Base-by-base conservation (phyloP, 2,888 invertebrate species). In the Drosophila eohydei region DNA sequence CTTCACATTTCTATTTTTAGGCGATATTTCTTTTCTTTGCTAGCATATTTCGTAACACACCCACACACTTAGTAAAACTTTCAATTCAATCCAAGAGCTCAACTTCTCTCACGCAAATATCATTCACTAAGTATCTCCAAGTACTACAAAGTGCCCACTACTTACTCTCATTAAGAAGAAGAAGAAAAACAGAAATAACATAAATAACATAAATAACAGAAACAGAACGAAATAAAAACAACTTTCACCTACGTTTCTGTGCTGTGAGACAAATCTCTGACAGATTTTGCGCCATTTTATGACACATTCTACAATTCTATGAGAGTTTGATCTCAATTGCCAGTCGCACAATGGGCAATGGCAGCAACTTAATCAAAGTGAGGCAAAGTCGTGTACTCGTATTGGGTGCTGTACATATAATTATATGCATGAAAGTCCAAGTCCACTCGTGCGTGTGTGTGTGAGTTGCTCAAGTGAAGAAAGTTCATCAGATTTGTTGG, bases 401-500 rank as follows among this genome's bases (percentile, higher is more conserved):
- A 50, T 66, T 36, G 70, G 66, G 70, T 76, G 74, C 73, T 65
- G 54, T 51, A 16, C 51, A 1, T 5, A 74, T 89, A 84, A 84
- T 84, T 74, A 84, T 81, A 81, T 79, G 74, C 84, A 77, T 52
- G 71, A 81, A 80, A 80, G 74, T 77, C 51, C 21, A 21, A 21
- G 21, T 21, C 21, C 21, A 21, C 21, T 21, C 21, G 21, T 21
- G n/a, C n/a, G n/a, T 69, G 11, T 58, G 40, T 63, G 32, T 21
- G n/a, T n/a, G 21, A 12, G 44, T 6, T 32, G 57, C 54, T 36
- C 56, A 57, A 64, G 56, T 57, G 70, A 85, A 82, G 85, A 85
- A 88, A 88, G 88, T 87, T 48, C 40, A 28, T 41, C 65, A 70
- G 75, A 86, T 86, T 86, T 82, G 74, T 78, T 65, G 44, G 55